Evolutionary conservation across 2,888 invertebrate genomes (phyloP).

Genomic region (Andricus curvator): DNA sequence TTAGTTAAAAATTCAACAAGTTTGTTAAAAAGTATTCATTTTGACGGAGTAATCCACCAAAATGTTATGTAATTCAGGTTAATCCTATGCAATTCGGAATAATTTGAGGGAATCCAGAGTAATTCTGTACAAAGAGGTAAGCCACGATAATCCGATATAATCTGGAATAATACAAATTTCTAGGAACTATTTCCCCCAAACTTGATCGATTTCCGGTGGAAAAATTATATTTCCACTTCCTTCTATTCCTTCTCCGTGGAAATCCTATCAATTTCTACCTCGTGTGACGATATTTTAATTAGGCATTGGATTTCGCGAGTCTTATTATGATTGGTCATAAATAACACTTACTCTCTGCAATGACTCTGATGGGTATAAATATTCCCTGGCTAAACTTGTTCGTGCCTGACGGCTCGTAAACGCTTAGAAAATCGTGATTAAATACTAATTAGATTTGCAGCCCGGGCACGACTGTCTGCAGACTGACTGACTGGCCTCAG

Average conservation of each 20-base stretch:
- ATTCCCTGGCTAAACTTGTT: slow-evolving; percentile 45
- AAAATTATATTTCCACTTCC: not conserved
- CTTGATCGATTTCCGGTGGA: not conserved
- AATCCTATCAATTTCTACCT: not conserved
- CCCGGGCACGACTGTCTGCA: slow-evolving; percentile 50
- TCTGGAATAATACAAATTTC: no score
- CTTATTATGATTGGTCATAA: not conserved
- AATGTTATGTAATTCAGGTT: no score
- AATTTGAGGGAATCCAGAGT: no score
- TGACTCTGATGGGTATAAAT: slow-evolving; percentile 44
- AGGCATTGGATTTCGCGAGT: not conserved
- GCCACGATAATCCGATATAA: no score
- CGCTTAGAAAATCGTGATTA: slow-evolving; percentile 53
- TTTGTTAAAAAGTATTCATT: no score
- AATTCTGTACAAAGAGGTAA: no score
- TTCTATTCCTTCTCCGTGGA: not conserved
- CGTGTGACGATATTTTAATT: slow-evolving; percentile 14
- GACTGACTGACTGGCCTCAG: slow-evolving; percentile 44
- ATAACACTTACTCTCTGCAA: not conserved
- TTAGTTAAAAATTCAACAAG: no score
- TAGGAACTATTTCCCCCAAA: not conserved
- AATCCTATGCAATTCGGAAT: no score
- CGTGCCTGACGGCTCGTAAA: slow-evolving; percentile 49
- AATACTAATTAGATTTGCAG: slow-evolving; percentile 55
- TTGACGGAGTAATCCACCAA: no score